A percentile compares a stretch with the other conserved stretches of the same genome.
Conservation (phyloP, 2,888 invertebrate genomes). For the Mesorhabditis belari region DNA sequence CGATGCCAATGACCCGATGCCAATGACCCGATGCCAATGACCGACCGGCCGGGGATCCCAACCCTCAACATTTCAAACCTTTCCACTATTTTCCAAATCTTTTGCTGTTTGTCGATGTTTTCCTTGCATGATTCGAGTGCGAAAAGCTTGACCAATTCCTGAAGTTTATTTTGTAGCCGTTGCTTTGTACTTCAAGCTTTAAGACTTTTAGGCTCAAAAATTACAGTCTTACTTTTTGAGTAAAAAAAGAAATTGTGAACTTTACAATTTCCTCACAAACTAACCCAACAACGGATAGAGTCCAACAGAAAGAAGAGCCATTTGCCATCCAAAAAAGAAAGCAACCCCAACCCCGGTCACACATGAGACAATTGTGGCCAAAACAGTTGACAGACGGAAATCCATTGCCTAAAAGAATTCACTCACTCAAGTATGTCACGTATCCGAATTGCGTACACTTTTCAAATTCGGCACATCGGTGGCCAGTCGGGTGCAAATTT, state of each 20-base stretch:
- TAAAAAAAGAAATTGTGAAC: no score
- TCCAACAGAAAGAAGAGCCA: slow-evolving; percentile 55
- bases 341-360: slow-evolving; percentile 45
- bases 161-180: neutral
- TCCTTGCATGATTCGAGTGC: neutral
- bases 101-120: neutral
- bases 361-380: slow-evolving; percentile 52
- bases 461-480: slow-evolving; percentile 57
- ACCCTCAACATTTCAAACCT: no score
- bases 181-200: no score
- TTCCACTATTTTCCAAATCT: neutral
- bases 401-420: slow-evolving; percentile 54
- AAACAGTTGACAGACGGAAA: slow-evolving; percentile 53
- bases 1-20: no score
- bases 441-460: slow-evolving; percentile 23
- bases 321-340: slow-evolving; percentile 57
- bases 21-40: no score
- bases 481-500: slow-evolving; percentile 55
- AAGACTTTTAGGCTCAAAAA: no score
- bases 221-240: no score
- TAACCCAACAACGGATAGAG: slow-evolving; percentile 53
- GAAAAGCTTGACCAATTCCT: neutral
- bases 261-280: neutral
- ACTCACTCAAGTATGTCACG: no score
- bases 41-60: no score